Percentiles rank a stretch among this genome's conserved stretches.
phyloP scores from a whole-genome alignment of 2,113 vertebrate genomes.

The Megaleporinus macrocephalus region DNA sequence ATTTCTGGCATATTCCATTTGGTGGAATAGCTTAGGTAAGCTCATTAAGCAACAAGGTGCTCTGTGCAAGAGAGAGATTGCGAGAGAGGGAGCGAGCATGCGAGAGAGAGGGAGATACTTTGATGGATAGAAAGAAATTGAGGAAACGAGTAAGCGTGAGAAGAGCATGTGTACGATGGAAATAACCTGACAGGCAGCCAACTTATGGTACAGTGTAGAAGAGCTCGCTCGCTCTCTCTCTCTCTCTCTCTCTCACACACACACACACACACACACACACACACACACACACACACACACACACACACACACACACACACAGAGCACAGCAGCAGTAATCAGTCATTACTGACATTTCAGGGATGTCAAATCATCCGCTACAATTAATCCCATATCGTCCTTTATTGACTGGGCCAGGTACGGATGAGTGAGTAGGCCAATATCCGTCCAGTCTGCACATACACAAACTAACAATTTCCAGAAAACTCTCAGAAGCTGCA shows the following conservation, averaged over 20 bases:
- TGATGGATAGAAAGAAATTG: conserved; percentile 36
- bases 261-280: background rate
- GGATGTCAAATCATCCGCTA: conserved; percentile 36
- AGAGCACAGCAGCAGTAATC: background rate
- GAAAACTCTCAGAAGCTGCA: background rate
- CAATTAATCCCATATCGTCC: conserved; percentile 30
- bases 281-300: background rate
- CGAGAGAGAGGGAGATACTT: conserved; percentile 17
- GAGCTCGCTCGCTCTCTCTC: background rate
- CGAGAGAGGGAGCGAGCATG: background rate
- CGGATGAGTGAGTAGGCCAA: conserved; percentile 23
- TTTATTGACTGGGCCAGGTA: conserved; percentile 5
- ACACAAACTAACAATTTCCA: conserved; percentile 1
- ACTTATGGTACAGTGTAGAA: conserved; percentile 38
- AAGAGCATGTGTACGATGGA: conserved; percentile 53
- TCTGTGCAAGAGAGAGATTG: conserved; percentile 16
- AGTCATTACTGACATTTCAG: conserved; percentile 38
- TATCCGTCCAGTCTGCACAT: background rate
- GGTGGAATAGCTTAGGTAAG: conserved; percentile 54
- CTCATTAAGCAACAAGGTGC: conserved; percentile 56
- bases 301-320: background rate
- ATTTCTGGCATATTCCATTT: conserved; percentile 53
- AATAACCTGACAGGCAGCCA: conserved; percentile 47
- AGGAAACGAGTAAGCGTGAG: conserved; percentile 50
- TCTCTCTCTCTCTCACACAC: background rate